Evolutionary conservation across 2,113 vertebrate genomes (phyloP).

Genomic region (Trinectes maculatus): DNA sequence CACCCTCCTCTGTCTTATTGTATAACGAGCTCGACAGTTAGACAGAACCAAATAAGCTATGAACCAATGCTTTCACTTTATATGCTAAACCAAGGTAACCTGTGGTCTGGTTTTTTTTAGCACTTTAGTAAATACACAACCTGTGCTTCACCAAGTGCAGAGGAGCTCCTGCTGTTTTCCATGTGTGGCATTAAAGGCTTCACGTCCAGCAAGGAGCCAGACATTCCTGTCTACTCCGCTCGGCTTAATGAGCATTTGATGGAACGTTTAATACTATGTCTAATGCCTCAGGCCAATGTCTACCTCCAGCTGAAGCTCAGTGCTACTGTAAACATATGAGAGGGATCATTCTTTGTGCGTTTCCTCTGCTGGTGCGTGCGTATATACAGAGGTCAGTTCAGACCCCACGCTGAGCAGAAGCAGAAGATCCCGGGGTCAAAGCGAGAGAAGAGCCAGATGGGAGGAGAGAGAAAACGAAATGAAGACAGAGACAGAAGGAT

Average conservation of each 20-base stretch:
- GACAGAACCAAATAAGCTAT: no score
- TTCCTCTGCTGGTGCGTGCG: slow-evolving; percentile 1
- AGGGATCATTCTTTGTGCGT: slow-evolving; percentile 5
- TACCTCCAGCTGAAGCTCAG: slow-evolving; percentile 24
- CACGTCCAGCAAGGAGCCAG: slow-evolving; percentile 19
- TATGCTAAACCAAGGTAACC: not conserved
- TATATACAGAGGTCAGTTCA: slow-evolving; percentile 1
- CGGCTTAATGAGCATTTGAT: slow-evolving; percentile 47
- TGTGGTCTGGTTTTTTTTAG: no score
- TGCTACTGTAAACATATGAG: slow-evolving; percentile 29
- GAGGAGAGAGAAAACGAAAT: not conserved
- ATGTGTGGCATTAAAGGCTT: slow-evolving; percentile 30
- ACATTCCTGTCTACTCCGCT: slow-evolving; percentile 53
- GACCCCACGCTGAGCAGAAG: slow-evolving; percentile 35
- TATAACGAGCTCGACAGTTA: no score
- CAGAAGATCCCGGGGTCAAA: not conserved
- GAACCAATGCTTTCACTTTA: not conserved
- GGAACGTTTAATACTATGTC: slow-evolving; percentile 54
- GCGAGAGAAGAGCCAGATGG: not conserved
- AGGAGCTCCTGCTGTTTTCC: not conserved
- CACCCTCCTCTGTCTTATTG: no score
- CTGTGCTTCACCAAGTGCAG: not conserved
- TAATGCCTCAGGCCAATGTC: slow-evolving; percentile 39
- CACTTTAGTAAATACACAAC: no score
- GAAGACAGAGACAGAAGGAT: slow-evolving; percentile 16